Percentiles rank a stretch among this genome's conserved stretches.
Conservation (phyloP, 2,113 vertebrate species). For the Poecilia latipinna region DNA sequence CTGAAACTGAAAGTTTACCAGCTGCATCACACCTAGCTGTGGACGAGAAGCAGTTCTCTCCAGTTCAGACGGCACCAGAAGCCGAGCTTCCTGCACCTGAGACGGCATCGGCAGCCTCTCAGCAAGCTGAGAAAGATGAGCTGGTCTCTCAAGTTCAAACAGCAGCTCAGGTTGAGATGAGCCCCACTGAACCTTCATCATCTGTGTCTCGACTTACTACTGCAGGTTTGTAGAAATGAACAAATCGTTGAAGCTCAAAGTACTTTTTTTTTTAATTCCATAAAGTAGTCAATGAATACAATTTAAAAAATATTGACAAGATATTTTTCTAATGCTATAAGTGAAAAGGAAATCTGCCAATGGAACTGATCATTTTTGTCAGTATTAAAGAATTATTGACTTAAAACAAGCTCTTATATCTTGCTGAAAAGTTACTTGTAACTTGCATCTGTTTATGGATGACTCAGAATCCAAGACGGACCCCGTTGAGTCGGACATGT, state of each 20-base stretch:
- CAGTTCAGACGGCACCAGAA: not conserved
- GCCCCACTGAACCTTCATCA: not conserved
- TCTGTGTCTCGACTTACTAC: not conserved
- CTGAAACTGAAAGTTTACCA: not conserved
- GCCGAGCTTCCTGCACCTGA: not conserved
- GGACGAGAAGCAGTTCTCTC: not conserved
- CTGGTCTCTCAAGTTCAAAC: not conserved
- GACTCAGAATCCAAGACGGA: constrained; percentile 22
- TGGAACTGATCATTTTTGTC: too few species aligned
- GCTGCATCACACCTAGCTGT: not conserved
- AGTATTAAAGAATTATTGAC: too few species aligned
- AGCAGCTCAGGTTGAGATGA: not conserved
- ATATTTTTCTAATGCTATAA: too few species aligned
- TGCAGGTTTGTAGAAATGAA: constrained; percentile 44
- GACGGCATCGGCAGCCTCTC: not conserved
- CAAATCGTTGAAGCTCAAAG: not conserved
- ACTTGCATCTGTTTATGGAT: constrained; percentile 25
- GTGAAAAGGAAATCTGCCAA: too few species aligned
- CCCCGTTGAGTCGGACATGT: not conserved
- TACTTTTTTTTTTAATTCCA: too few species aligned
- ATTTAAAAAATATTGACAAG: too few species aligned
- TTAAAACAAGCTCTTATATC: too few species aligned
- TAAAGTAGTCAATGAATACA: too few species aligned
- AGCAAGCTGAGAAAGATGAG: not conserved
- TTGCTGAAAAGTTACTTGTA: too few species aligned